Evolutionary conservation across 1,140 invertebrate species (phyloP), one percentile per base, ranked within the genome.

Genomic region (Sycophila sp.): DNA sequence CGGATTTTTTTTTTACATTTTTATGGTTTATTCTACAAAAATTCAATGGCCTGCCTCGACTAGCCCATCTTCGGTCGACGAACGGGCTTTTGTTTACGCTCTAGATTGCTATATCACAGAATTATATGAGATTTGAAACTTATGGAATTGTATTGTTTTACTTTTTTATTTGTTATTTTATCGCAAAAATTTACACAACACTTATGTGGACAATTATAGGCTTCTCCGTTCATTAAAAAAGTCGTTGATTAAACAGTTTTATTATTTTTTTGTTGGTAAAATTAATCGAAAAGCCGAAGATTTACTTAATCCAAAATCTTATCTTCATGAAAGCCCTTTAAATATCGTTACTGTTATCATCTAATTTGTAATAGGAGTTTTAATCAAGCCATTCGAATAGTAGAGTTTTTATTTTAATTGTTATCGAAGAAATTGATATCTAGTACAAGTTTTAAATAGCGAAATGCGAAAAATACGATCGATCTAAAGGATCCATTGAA

Each of bases 91-190:
- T 56, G n/a, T n/a, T n/a, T n/a, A n/a, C 26, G 6, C 56, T 72
- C 63, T 63, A 51, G 17, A 24, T 59, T 38, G 47, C 45, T 63
- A 64, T 64, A 73, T 73, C 71, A 73, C 71, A 73, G 71, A 73
- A 69, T 49, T 40, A 69, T 69, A 68, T 11, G 51, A 62, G 58
- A 72, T 60, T 71, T 26, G 10, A 38, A 51, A 19, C 32, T 69
- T 22, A 40, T 47, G 15, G n/a, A 55, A 32, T 55, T 17, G n/a
- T n/a, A n/a, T n/a, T n/a, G n/a, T n/a, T n/a, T n/a, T n/a, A n/a
- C n/a, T n/a, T n/a, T n/a, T n/a, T n/a, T n/a, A n/a, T n/a, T n/a
- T n/a, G n/a, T n/a, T n/a, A n/a, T n/a, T 30, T 53, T 6, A 53
- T 28, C 24, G 49, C 26, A 30, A 30, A 53, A n/a, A 2, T 30